Evolutionary conservation across 2,888 invertebrate species (phyloP), one percentile per base, ranked within the genome.

Genomic region (Gandaritis pyraliata): DNA sequence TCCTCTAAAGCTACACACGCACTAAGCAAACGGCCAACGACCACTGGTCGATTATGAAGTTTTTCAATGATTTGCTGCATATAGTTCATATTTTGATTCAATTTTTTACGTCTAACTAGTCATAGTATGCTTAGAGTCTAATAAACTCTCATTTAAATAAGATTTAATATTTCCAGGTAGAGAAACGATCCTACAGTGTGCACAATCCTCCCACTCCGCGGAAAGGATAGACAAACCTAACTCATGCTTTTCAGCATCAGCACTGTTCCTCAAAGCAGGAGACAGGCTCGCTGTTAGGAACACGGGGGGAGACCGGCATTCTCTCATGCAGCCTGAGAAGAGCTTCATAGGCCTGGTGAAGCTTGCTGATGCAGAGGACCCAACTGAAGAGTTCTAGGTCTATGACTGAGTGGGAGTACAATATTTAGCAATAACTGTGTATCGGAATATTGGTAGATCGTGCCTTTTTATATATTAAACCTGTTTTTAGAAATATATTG

Each of bases 281-380:
- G 97, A 97, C 76, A 92, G 88, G 16, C 86, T 97, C 12, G 94
- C 94, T 5, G 85, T 97, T 11, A 93, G 94, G 55, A 97, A 97
- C 75, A 93, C 96, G 1, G 94, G 94, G 13, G 94, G 94, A 12
- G 93, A 94, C 50, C 86, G 95, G 51, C 95, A 94, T 78, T 94
- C 95, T 0, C 85, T 96, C 49, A 95, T 96, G 88, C 94, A 95
- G 74, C 93, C 94, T 0, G 96, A 96, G 69, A 96, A 96, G 81
- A 96, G 96, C 73, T 97, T 96, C 90, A 96, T 97, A 72, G 97
- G 97, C 38, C 91, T 96, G n/a, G 93, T 96, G 55, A 96, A 95
- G 83, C 85, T 96, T n/a, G 94, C 94, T 13, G 95, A 95, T 71
- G 87, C 89, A 0, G 86, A 86, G 29, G 88, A 88, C 29, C 90